Conservation (phyloP, 1,140 invertebrate genomes). For the Maniola jurtina region DNA sequence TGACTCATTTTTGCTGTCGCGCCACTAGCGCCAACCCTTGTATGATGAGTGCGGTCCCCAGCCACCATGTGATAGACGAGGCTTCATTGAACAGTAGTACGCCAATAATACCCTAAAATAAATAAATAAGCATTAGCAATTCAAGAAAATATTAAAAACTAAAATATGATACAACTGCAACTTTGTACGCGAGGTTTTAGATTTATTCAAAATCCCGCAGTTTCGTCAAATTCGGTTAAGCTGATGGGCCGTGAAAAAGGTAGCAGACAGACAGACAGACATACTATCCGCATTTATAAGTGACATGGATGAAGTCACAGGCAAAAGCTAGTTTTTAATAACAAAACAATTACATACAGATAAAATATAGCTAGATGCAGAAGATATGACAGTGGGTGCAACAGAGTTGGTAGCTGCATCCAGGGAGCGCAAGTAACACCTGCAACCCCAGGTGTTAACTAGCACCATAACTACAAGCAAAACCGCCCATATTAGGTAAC, state of each 20-base stretch:
- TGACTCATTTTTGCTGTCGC: conserved; percentile 26
- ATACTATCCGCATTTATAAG: no score
- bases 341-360: conserved; percentile 76
- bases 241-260: no score
- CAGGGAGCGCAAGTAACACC: conserved; percentile 81
- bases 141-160: no score
- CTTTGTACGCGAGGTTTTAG: no score
- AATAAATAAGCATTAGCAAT: no score
- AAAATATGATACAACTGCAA: no score
- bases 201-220: no score
- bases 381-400: conserved; percentile 80
- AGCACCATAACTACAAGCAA: conserved; percentile 79
- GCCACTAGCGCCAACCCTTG: conserved; percentile 75
- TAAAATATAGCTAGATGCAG: conserved; percentile 81
- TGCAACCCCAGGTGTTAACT: conserved; percentile 80
- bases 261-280: no score
- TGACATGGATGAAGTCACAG: background rate
- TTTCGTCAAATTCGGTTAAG: no score
- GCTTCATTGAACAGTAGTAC: conserved; percentile 77
- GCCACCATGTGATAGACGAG: conserved; percentile 79
- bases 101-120: conserved; percentile 77
- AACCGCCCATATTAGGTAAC: conserved; percentile 52
- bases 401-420: conserved; percentile 79
- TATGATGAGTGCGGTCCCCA: conserved; percentile 76
- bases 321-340: no score